Conservation (phyloP, 2,113 vertebrate species). For the Odontophorus gujanensis region DNA sequence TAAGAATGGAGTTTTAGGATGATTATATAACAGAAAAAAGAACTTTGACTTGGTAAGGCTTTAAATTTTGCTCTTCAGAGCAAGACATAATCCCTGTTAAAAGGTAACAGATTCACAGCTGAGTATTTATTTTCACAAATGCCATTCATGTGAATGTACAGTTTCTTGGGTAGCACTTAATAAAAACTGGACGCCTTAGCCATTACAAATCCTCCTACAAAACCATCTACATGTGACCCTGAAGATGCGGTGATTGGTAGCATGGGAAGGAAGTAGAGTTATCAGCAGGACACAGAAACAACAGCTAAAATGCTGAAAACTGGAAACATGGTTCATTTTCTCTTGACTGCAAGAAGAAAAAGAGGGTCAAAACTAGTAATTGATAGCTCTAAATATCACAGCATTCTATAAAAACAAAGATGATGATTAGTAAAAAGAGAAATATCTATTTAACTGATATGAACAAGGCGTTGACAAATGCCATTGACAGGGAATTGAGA, state of each 20-base stretch:
- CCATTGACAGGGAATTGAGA: background rate
- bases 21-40: background rate
- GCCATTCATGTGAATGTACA: background rate
- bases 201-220: background rate
- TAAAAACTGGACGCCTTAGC: background rate
- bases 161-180: background rate
- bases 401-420: background rate
- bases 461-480: background rate
- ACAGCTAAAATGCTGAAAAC: background rate
- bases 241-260: background rate
- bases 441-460: background rate
- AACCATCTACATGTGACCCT: background rate
- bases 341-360: background rate
- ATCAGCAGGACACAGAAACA: background rate
- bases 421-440: background rate
- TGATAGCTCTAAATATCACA: background rate
- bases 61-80: background rate
- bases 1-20: background rate
- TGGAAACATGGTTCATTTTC: fast-evolving
- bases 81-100: background rate
- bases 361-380: background rate
- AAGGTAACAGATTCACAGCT: background rate
- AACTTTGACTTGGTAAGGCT: background rate
- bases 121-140: background rate
- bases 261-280: fast-evolving